Conservation (phyloP, 2,888 invertebrate species). For the Lepetodrilus schrolli region DNA sequence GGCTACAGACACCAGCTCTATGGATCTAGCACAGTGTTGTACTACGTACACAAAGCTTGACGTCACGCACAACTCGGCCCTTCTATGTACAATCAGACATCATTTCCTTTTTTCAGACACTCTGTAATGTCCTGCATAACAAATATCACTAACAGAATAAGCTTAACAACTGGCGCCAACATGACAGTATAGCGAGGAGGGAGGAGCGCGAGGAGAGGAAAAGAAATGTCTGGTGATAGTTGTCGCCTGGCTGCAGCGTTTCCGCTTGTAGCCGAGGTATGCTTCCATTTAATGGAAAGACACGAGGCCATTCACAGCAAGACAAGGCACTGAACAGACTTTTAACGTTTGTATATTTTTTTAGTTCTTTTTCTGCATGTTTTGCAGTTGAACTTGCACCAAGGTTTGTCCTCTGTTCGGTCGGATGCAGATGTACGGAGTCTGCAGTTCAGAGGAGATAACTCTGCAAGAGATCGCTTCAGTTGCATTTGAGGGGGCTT, state of each 20-base stretch:
- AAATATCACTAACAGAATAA: constrained; percentile 24
- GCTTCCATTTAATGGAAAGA: constrained; percentile 23
- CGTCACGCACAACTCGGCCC: background rate
- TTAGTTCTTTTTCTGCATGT: background rate
- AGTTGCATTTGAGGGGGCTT: background rate
- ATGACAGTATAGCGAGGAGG: background rate
- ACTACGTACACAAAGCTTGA: background rate
- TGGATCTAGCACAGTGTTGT: background rate
- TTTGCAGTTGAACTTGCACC: background rate
- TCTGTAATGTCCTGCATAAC: constrained; percentile 14
- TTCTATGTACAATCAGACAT: constrained; percentile 20
- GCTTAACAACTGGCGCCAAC: constrained; percentile 15
- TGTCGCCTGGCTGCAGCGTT: background rate
- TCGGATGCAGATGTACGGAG: background rate
- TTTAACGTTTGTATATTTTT: background rate
- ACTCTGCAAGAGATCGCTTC: constrained; percentile 18
- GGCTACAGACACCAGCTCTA: background rate
- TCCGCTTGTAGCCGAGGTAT: background rate
- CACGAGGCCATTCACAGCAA: background rate
- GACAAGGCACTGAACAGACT: constrained; percentile 18
- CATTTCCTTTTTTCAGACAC: background rate
- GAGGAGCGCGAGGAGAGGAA: background rate
- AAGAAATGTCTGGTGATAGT: no score
- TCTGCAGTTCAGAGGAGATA: constrained; percentile 1
- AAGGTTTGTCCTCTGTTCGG: constrained; percentile 8